These are phyloP conservation scores for Leptothorax acervorum DNA, from an alignment of 2,888 invertebrate genomes.

Conservation along the genomic window DNA sequence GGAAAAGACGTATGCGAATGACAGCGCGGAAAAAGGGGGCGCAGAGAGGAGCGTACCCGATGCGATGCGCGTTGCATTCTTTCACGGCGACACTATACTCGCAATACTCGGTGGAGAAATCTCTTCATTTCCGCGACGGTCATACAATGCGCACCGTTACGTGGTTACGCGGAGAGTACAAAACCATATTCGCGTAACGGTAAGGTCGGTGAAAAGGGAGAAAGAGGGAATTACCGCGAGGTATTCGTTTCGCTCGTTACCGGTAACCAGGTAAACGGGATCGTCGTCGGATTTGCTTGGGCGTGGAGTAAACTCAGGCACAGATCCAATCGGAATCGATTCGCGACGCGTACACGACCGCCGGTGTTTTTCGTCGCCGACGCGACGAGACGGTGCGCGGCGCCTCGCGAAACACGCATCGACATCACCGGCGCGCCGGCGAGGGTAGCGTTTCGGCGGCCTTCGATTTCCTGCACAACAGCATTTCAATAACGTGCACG, in stretches of 20 bases:
- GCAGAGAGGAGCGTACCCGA: background rate
- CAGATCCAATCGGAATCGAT: slow-evolving; percentile 27
- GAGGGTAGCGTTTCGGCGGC: background rate
- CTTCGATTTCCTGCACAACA: background rate
- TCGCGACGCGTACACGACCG: slow-evolving; percentile 7
- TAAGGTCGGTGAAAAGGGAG: slow-evolving; percentile 59
- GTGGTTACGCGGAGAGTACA: slow-evolving; percentile 60
- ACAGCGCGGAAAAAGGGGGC: slow-evolving; percentile 26
- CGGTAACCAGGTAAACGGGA: slow-evolving; percentile 12
- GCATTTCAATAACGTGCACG: too few relatives aligned
- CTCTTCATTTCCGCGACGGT: slow-evolving; percentile 41
- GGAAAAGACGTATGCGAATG: slow-evolving; percentile 16
- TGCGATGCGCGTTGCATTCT: background rate
- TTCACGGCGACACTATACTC: background rate
- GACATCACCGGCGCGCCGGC: background rate
- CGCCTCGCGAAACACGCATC: background rate
- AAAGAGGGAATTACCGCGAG: slow-evolving; percentile 25
- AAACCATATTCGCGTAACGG: slow-evolving; percentile 70
- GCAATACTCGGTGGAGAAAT: slow-evolving; percentile 18
- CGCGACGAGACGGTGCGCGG: background rate
- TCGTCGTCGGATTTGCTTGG: slow-evolving; percentile 20
- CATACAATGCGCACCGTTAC: slow-evolving; percentile 73
- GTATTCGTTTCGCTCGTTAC: slow-evolving; percentile 18
- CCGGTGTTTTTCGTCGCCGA: slow-evolving; percentile 1
- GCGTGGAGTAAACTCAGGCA: background rate